Percentiles rank a stretch among this genome's conserved stretches.
Conservation (phyloP, 2,797 vertebrate species). For the Xenopus petersii region DNA sequence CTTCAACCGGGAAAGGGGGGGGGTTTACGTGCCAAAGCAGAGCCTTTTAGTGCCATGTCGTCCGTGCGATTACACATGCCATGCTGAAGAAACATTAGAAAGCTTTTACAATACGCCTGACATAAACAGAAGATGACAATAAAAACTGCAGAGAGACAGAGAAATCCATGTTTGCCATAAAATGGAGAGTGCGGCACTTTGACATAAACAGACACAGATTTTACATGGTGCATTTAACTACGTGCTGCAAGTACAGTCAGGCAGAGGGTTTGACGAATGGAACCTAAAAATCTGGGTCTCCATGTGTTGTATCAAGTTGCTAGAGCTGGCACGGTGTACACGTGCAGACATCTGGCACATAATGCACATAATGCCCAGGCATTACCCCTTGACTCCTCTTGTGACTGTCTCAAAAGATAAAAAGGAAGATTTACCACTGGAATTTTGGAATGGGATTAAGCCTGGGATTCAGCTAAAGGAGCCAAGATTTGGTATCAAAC, state of each 20-base stretch:
- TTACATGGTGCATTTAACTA: not conserved
- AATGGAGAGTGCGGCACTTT: not conserved
- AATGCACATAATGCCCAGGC: too few species aligned
- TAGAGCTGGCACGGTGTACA: too few species aligned
- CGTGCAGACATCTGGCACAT: too few species aligned
- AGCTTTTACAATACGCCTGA: constrained; percentile 30
- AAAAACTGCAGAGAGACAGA: constrained; percentile 10
- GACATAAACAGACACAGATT: constrained; percentile 9
- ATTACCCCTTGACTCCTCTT: too few species aligned
- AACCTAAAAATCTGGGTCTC: not conserved
- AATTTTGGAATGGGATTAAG: too few species aligned
- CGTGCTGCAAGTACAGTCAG: not conserved
- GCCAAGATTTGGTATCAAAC: too few species aligned
- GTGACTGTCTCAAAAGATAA: too few species aligned
- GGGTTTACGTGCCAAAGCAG: constrained; percentile 31
- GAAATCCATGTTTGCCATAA: constrained; percentile 13
- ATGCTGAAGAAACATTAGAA: constrained; percentile 36
- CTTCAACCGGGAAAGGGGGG: not conserved
- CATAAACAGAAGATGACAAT: constrained; percentile 32
- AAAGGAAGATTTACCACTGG: too few species aligned
- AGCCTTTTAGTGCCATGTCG: constrained; percentile 32
- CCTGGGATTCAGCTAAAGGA: too few species aligned
- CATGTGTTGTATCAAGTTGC: not conserved
- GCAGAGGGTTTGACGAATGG: not conserved
- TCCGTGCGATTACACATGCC: constrained; percentile 30